Conservation (phyloP, 2,888 invertebrate genomes). For the Nymphalis urticae region DNA sequence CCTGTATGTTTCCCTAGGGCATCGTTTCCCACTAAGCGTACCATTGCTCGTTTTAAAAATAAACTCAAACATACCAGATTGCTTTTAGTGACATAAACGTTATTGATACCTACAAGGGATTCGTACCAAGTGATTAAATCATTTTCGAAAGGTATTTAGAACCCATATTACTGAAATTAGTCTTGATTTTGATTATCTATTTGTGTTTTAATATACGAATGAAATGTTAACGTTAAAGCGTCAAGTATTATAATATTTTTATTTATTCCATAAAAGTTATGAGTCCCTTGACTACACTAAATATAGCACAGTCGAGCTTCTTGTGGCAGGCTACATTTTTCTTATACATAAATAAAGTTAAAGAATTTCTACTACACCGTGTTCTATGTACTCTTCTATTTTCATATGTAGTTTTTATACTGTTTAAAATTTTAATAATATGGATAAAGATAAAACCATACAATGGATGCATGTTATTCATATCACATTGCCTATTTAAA, state of each 20-base stretch:
- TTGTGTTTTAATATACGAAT: not conserved
- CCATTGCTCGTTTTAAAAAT: slow-evolving; percentile 56
- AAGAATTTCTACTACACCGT: slow-evolving; percentile 5
- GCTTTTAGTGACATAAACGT: slow-evolving; percentile 46
- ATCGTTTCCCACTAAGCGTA: slow-evolving; percentile 53
- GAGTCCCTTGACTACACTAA: slow-evolving; percentile 12
- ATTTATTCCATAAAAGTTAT: slow-evolving; percentile 9
- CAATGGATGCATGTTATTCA: not conserved
- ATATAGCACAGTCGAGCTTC: slow-evolving; percentile 1
- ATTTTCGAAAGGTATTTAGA: not conserved
- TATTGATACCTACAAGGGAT: slow-evolving; percentile 49
- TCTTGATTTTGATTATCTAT: not conserved
- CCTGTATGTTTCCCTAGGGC: slow-evolving; percentile 55
- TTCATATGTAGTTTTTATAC: slow-evolving; percentile 10
- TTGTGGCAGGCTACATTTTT: slow-evolving; percentile 17
- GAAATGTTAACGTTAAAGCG: not conserved
- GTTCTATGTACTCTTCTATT: not conserved
- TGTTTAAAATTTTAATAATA: not conserved
- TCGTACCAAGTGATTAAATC: not conserved
- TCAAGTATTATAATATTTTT: slow-evolving; percentile 4
- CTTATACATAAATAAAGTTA: slow-evolving; percentile 3
- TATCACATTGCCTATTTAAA: no score
- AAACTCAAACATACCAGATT: slow-evolving; percentile 45
- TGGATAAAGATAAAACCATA: not conserved
- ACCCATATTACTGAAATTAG: not conserved